A percentile compares a stretch with the other conserved stretches of the same genome.
Evolutionary conservation across 2,113 vertebrate species (phyloP).

Genomic region (Tragelaphus imberbis): DNA sequence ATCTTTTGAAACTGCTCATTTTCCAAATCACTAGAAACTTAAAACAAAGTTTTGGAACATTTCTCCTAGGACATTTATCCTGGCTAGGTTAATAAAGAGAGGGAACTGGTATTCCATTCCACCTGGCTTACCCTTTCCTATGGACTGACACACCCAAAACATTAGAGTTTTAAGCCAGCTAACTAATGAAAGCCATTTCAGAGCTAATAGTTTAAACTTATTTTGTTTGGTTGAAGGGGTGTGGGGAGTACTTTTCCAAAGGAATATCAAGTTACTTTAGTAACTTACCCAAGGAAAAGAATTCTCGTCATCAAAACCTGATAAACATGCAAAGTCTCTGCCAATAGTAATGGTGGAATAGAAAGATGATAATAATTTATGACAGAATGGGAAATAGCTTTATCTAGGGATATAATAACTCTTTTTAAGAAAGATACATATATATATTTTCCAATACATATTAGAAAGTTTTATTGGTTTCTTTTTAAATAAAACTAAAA

Average conservation of each 20-base stretch:
- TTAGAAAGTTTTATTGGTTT: not conserved
- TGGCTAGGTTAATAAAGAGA: not conserved
- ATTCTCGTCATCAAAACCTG: slow-evolving; percentile 9
- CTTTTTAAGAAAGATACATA: not conserved
- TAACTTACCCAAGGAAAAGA: not conserved
- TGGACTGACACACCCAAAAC: not conserved
- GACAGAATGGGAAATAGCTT: not conserved
- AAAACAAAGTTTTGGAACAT: not conserved
- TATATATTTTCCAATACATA: not conserved
- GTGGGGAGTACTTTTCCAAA: not conserved
- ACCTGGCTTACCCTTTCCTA: not conserved
- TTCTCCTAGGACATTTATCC: not conserved
- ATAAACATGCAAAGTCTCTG: not conserved
- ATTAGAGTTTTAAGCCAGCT: not conserved
- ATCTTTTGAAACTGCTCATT: not conserved
- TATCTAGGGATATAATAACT: not conserved
- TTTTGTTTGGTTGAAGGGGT: not conserved
- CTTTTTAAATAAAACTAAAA: not conserved
- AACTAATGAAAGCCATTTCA: not conserved
- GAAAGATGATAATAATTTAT: not conserved
- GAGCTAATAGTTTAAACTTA: slow-evolving; percentile 11
- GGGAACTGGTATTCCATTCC: not conserved
- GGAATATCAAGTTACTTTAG: slow-evolving; percentile 38
- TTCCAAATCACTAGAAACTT: slow-evolving; percentile 14
- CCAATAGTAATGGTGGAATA: not conserved